Evolutionary conservation across 2,797 vertebrate genomes (phyloP).

Genomic region (Phrynocephalus guinanensis): DNA sequence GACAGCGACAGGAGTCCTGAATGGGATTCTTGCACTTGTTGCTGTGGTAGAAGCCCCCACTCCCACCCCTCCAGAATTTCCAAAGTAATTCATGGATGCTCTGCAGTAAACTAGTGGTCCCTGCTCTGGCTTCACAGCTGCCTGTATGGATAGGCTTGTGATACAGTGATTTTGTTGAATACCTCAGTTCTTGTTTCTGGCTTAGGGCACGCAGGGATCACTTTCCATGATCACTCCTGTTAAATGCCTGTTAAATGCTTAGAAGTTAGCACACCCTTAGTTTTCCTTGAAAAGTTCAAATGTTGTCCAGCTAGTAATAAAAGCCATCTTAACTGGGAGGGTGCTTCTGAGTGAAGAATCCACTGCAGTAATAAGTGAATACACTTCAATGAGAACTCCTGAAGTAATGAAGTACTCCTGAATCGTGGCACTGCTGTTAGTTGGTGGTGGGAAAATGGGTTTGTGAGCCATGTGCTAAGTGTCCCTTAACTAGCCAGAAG

Average conservation of each 20-base stretch:
- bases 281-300: conserved; percentile 5
- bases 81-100: not conserved
- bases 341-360: too few species aligned
- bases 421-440: conserved; percentile 1
- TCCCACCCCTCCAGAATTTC: not conserved
- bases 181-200: conserved; percentile 65
- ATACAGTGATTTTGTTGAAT: conserved; percentile 2
- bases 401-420: conserved; percentile 4
- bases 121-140: conserved; percentile 24
- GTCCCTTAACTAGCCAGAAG: conserved; percentile 79
- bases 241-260: not conserved
- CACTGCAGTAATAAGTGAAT: too few species aligned
- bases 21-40: not conserved
- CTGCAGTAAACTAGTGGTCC: not conserved
- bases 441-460: not conserved
- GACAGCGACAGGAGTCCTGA: not conserved
- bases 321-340: not conserved
- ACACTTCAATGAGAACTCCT: conserved; percentile 9
- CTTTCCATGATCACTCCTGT: not conserved
- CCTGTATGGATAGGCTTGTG: conserved; percentile 58
- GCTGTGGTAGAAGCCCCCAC: not conserved
- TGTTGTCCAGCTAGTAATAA: not conserved
- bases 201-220: conserved; percentile 49
- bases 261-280: not conserved
- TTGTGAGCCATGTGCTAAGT: not conserved